A percentile compares a stretch with the other conserved stretches of the same genome.
These are phyloP conservation scores for Vulpes vulpes DNA, from an alignment of 2,113 vertebrate species.

Conservation along the genomic window DNA sequence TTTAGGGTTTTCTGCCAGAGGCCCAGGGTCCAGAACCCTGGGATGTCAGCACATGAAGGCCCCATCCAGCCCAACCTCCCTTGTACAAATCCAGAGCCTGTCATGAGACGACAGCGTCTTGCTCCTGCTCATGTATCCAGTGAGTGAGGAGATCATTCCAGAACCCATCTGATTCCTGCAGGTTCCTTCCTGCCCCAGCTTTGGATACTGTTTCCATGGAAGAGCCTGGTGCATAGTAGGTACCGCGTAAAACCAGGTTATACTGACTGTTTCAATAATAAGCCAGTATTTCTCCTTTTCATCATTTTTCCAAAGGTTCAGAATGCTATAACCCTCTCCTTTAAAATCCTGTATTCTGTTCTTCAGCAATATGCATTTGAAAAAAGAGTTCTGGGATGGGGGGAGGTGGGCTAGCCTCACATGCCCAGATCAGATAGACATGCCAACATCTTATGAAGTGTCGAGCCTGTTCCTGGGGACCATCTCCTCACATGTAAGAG, in stretches of 20 bases:
- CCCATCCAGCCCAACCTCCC: neutral
- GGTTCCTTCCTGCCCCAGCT: neutral
- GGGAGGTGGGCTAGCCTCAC: rapidly evolving
- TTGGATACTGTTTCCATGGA: neutral
- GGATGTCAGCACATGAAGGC: rapidly evolving
- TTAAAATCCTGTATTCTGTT: neutral
- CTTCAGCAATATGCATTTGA: too few relatives aligned
- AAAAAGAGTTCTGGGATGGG: too few relatives aligned
- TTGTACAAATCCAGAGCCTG: neutral
- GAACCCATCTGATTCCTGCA: neutral
- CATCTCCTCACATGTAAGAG: rapidly evolving
- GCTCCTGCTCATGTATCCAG: neutral
- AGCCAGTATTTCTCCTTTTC: neutral
- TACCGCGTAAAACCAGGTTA: too few relatives aligned
- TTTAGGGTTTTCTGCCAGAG: neutral
- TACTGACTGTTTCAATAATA: too few relatives aligned
- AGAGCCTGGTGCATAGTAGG: too few relatives aligned
- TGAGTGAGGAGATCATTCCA: neutral
- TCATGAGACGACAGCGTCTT: neutral
- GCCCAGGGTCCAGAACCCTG: neutral
- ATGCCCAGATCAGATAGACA: too few relatives aligned
- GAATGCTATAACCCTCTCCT: neutral
- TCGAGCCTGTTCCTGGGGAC: rapidly evolving
- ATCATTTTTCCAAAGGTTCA: neutral
- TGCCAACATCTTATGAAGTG: rapidly evolving